A percentile compares a stretch with the other conserved stretches of the same genome.
Conservation (phyloP, 2,888 invertebrate genomes). For the Neoitamus cyanurus region DNA sequence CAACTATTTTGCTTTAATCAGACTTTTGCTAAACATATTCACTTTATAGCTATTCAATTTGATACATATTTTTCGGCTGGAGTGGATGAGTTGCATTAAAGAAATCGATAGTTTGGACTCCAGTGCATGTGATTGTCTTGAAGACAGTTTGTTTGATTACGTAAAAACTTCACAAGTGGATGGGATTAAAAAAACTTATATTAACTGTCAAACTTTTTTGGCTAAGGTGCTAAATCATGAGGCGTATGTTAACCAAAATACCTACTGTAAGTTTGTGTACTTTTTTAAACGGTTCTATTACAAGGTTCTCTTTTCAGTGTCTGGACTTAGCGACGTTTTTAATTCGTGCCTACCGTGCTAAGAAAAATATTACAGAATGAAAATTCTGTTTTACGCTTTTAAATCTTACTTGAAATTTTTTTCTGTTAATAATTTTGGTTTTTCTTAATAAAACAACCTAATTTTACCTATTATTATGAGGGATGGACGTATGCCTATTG, state of each 20-base stretch:
- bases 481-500: too few relatives aligned
- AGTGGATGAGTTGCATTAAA: conserved; percentile 60
- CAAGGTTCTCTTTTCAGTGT: conserved; percentile 57
- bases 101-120: conserved; percentile 54
- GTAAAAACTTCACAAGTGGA: conserved; percentile 57
- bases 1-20: neutral
- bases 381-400: neutral
- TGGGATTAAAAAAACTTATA: conserved; percentile 63
- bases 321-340: conserved; percentile 60
- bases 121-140: neutral
- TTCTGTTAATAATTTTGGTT: too few relatives aligned
- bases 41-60: conserved; percentile 60
- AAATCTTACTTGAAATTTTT: too few relatives aligned
- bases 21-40: neutral
- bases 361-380: neutral
- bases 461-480: too few relatives aligned
- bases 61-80: conserved; percentile 60
- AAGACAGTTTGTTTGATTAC: neutral
- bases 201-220: conserved; percentile 63
- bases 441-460: too few relatives aligned
- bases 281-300: neutral
- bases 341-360: conserved; percentile 61
- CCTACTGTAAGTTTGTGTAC: conserved; percentile 56
- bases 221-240: conserved; percentile 60
- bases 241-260: conserved; percentile 59